A percentile compares a stretch with the other conserved stretches of the same genome.
Evolutionary conservation across 2,113 vertebrate genomes (phyloP).

Genomic region (Amblyopsis rosae): DNA sequence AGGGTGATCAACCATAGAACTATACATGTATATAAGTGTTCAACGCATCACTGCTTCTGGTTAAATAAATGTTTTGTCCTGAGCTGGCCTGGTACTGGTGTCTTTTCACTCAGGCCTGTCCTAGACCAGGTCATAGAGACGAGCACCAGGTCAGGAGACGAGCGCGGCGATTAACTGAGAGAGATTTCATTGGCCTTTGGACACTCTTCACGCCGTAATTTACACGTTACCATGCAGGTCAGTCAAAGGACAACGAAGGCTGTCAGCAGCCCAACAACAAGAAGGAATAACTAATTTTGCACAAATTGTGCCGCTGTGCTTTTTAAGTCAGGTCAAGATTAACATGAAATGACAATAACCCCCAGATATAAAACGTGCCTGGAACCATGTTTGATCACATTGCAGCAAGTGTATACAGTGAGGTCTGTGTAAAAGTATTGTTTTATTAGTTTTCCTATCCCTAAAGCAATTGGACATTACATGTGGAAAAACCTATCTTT

Average conservation of each 20-base stretch:
- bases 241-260: constrained; percentile 32
- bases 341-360: not conserved
- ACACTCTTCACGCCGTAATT: constrained; percentile 22
- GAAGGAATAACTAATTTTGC: constrained; percentile 48
- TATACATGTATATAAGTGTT: too few species aligned
- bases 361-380: constrained; percentile 58
- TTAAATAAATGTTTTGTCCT: too few species aligned
- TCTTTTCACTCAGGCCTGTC: constrained; percentile 7
- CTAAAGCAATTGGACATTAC: too few species aligned
- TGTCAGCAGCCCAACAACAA: constrained; percentile 52
- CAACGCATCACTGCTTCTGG: too few species aligned
- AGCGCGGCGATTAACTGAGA: constrained; percentile 33
- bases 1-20: not conserved
- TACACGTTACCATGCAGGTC: constrained; percentile 47
- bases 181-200: constrained; percentile 54
- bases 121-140: not conserved
- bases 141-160: constrained; percentile 13
- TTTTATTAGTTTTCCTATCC: too few species aligned
- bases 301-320: constrained; percentile 34
- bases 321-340: constrained; percentile 33
- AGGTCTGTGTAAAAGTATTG: not conserved
- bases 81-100: not conserved
- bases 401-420: constrained; percentile 8
- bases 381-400: constrained; percentile 23
- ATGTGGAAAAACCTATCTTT: too few species aligned